A percentile compares a stretch with the other conserved stretches of the same genome.
Conservation (phyloP, 2,888 invertebrate genomes). For the Aelia acuminata region DNA sequence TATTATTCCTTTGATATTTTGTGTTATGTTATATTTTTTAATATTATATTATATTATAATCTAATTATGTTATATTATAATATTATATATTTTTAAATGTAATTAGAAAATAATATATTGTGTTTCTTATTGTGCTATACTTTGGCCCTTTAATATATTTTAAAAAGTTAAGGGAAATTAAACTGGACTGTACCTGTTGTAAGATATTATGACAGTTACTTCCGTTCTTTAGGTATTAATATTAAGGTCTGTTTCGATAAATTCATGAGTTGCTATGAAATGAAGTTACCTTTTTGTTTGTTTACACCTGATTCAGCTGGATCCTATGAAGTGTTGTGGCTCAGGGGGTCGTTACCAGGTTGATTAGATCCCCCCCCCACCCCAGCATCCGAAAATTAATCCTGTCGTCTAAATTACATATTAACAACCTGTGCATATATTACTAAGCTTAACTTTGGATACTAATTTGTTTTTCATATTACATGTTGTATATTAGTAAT, state of each 20-base stretch:
- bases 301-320: neutral
- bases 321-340: constrained; percentile 14
- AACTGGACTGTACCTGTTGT: too few species aligned
- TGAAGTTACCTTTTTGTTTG: constrained; percentile 6
- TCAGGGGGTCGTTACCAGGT: neutral
- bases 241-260: neutral
- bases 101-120: too few species aligned
- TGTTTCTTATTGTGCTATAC: too few species aligned
- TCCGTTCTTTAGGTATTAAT: too few species aligned
- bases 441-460: neutral
- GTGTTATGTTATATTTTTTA: too few species aligned
- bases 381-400: neutral
- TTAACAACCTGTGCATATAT: neutral
- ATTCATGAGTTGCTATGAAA: neutral
- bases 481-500: neutral
- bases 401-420: neutral
- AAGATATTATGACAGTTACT: too few species aligned
- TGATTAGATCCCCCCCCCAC: neutral
- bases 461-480: neutral
- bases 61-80: too few species aligned
- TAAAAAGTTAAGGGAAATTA: too few species aligned
- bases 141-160: too few species aligned
- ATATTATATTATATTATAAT: too few species aligned
- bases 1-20: too few species aligned
- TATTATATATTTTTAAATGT: too few species aligned